Evolutionary conservation across 2,113 vertebrate species (phyloP).

Genomic region (Hylia prasina): DNA sequence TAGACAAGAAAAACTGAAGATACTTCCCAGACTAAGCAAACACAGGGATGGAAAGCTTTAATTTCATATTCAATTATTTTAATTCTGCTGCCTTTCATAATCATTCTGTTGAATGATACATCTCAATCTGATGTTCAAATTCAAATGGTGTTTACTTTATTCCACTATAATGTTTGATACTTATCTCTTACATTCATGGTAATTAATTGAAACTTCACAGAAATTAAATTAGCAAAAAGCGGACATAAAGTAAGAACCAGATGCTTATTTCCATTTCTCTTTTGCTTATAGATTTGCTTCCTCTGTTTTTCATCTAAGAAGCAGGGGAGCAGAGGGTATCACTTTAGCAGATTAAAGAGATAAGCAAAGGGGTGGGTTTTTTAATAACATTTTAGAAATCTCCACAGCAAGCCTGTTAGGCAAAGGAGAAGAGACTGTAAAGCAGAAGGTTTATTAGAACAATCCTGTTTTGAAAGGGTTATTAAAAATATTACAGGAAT

Average conservation of each 20-base stretch:
- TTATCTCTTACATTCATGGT: not conserved
- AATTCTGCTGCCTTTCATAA: not conserved
- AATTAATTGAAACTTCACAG: not conserved
- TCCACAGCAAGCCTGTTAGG: not conserved
- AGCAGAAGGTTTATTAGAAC: not conserved
- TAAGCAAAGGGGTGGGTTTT: rapidly evolving
- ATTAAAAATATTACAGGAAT: not conserved
- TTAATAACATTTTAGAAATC: not conserved
- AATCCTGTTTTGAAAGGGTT: not conserved
- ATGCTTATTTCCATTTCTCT: not conserved
- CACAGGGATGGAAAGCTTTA: not conserved
- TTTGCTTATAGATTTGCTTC: not conserved
- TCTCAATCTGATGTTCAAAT: not conserved
- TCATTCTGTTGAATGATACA: not conserved
- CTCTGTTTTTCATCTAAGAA: not conserved
- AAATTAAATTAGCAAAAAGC: not conserved
- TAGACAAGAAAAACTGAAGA: not conserved
- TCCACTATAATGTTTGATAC: not conserved
- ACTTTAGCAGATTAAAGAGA: not conserved
- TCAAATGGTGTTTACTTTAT: not conserved
- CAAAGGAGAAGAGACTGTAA: not conserved
- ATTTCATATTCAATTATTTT: not conserved
- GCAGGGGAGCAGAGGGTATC: not conserved
- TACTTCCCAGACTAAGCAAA: not conserved
- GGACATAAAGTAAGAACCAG: not conserved